These are phyloP conservation scores for Aplocera efformata DNA, from an alignment of 2,888 invertebrate genomes.

Conservation along the genomic window DNA sequence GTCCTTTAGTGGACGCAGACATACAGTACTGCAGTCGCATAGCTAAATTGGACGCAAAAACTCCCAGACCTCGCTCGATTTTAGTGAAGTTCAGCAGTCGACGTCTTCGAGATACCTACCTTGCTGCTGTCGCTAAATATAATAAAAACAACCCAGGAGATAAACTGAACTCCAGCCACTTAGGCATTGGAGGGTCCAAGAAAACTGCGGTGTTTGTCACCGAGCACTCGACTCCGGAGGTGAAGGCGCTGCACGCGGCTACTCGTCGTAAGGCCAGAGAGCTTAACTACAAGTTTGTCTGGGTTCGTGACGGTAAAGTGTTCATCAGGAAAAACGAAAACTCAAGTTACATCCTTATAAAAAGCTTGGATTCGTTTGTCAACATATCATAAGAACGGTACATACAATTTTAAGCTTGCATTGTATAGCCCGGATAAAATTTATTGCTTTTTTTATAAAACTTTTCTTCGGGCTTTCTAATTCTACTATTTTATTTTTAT, in stretches of 20 bases:
- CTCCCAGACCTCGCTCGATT: too few species aligned
- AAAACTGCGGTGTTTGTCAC: not conserved
- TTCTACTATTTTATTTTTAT: too few species aligned
- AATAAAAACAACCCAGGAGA: not conserved
- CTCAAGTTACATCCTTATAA: constrained; percentile 2
- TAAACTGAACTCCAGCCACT: constrained; percentile 1
- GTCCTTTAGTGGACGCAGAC: too few species aligned
- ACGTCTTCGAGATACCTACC: not conserved
- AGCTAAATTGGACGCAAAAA: too few species aligned
- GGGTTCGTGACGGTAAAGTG: constrained; percentile 17
- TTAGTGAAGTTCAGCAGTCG: too few species aligned
- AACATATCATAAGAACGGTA: not conserved
- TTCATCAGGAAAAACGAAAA: constrained; percentile 13
- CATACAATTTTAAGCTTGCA: not conserved
- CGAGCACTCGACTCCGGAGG: not conserved
- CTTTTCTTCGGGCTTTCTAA: too few species aligned
- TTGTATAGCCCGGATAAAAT: too few species aligned
- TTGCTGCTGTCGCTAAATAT: constrained; percentile 4
- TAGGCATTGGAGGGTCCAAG: not conserved
- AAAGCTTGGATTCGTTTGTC: not conserved
- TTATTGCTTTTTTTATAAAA: not conserved
- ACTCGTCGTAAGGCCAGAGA: constrained; percentile 2
- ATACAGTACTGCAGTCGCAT: too few species aligned
- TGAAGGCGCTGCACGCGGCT: not conserved
- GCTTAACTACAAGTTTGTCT: constrained; percentile 9